phyloP scores from a whole-genome alignment of 64 coral and sea anemone genomes.

The Catalaphyllia jardinei region DNA sequence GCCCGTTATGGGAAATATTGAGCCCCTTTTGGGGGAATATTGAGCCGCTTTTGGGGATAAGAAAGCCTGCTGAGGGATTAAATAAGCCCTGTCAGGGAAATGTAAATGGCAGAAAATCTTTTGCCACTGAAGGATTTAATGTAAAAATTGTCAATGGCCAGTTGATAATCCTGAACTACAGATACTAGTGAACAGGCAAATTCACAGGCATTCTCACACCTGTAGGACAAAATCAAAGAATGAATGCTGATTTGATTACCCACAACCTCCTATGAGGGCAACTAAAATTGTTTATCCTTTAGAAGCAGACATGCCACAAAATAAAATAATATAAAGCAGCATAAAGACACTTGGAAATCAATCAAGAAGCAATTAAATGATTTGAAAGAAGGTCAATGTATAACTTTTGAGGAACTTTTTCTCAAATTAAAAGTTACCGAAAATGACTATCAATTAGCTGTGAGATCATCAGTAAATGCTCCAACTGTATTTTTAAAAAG shows the following conservation, averaged over 20 bases:
- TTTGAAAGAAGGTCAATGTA: no score
- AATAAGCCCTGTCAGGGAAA: no score
- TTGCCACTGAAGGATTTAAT: no score
- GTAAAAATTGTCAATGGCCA: slow-evolving; percentile 18
- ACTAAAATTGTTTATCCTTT: not conserved
- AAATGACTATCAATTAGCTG: not conserved
- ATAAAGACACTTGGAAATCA: no score
- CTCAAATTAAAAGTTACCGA: not conserved
- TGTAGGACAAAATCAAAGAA: slow-evolving; percentile 11
- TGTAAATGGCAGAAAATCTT: no score
- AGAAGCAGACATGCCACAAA: no score
- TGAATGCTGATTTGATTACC: slow-evolving; percentile 15
- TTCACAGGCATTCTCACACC: slow-evolving; percentile 42
- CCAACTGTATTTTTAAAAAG: slow-evolving; percentile 5
- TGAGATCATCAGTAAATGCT: not conserved
- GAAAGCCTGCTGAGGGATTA: no score
- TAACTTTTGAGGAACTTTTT: not conserved
- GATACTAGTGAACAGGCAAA: slow-evolving; percentile 33
- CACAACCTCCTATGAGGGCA: slow-evolving; percentile 39
- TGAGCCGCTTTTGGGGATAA: no score
- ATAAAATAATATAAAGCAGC: not conserved
- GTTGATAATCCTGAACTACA: slow-evolving; percentile 11
- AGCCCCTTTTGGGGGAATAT: no score
- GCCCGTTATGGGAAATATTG: no score
- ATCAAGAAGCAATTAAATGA: no score